Evolutionary conservation across 2,113 vertebrate species (phyloP), one percentile per base, ranked within the genome.

Genomic region (Bucco capensis): DNA sequence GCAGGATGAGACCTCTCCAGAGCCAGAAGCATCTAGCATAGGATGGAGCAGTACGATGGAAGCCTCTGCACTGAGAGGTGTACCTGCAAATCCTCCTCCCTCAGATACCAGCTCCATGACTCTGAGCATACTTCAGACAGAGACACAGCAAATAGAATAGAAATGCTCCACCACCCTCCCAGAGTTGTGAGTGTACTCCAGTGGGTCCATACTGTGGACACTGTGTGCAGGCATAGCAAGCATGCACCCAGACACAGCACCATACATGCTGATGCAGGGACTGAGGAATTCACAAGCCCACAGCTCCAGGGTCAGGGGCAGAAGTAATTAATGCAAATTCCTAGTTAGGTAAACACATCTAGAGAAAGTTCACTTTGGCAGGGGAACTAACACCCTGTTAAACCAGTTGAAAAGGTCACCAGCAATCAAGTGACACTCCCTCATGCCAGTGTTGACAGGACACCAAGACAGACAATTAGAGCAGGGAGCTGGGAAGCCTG

Each of bases 321-420:
- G 90, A 95, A 96, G 91, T 61, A 91, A 95, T 85, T 79, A 85
- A 83, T 80, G 64, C 60, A 91, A 92, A 94, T 83, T 92, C 87
- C 71, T 62, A 7, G 51, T 89, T 88, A 91, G 72, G 75, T 95
- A 94, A 94, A 95, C 89, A 94, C n/a, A 61, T 79, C 42, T 30
- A 62, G 87, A 89, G 75, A 87, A 89, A 92, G 50, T 88, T 84
- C 1, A 4, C 35, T 64, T 54, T 65, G 66, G 83, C 91, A 83
- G 0, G 37, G 81, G 67, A 91, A 40, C 74, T 80, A 76, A 94
- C 60, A 92, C 88, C 93, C 93, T 92, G 95, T 80, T 92, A 76
- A 92, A 94, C 79, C 85, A 88, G 88, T 70, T 71, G 75, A 88
- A 94, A 94, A 93, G 91, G 94, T 87, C 95, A 91, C 54, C 56